Evolutionary conservation across 2,113 vertebrate genomes (phyloP).

Genomic region (Chamaetylas fuelleborni): DNA sequence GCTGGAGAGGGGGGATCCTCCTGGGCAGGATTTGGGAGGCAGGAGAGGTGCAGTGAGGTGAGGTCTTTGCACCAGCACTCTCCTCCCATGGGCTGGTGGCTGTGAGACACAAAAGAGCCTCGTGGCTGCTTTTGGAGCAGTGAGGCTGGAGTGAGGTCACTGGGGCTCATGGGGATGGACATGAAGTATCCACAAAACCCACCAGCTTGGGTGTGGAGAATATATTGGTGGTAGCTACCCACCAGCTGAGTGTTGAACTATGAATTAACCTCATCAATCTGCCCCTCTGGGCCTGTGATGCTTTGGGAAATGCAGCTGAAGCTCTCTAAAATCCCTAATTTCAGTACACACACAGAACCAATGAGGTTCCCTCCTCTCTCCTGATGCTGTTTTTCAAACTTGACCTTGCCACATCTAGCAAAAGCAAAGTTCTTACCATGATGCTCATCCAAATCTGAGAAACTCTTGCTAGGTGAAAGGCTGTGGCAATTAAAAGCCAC

Average conservation of each 20-base stretch:
- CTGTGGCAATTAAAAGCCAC: neutral
- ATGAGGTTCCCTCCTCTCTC: neutral
- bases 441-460: neutral
- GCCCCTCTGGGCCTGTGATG: neutral
- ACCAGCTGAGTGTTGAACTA: neutral
- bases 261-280: neutral
- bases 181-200: neutral
- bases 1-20: neutral
- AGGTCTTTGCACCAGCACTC: neutral
- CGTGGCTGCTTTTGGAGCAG: rapidly evolving
- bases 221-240: neutral
- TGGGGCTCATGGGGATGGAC: neutral
- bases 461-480: neutral
- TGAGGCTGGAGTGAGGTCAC: neutral
- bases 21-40: neutral
- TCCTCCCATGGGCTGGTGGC: neutral
- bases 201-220: neutral
- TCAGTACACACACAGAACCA: rapidly evolving
- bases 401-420: neutral
- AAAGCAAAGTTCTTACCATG: neutral
- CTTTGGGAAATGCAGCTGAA: neutral
- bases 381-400: too few relatives aligned
- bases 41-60: rapidly evolving
- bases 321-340: neutral
- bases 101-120: neutral